These are phyloP conservation scores for Centropyge bicolor DNA, from an alignment of 2,797 vertebrate genomes.

Conservation along the genomic window DNA sequence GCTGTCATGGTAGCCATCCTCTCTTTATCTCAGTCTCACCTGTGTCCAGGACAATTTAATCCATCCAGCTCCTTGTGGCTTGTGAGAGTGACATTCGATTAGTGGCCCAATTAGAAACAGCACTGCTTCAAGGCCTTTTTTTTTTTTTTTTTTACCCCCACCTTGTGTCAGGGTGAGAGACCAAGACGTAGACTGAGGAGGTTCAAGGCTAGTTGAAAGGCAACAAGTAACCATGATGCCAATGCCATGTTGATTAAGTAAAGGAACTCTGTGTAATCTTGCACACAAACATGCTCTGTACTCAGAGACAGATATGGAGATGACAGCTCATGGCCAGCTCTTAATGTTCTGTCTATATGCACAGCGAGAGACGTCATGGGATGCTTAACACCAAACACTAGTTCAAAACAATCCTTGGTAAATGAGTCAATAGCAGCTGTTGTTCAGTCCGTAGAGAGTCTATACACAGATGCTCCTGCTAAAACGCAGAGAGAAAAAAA, in stretches of 20 bases:
- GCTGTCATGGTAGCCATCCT: slow-evolving; percentile 64
- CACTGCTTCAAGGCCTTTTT: slow-evolving; percentile 81
- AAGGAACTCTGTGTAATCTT: background rate
- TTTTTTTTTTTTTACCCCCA: slow-evolving; percentile 47
- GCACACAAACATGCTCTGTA: slow-evolving; percentile 7
- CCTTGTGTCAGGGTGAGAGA: slow-evolving; percentile 72
- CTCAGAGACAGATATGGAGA: slow-evolving; percentile 4
- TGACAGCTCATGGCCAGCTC: slow-evolving; percentile 14
- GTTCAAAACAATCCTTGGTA: slow-evolving; percentile 31
- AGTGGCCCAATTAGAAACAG: slow-evolving; percentile 89
- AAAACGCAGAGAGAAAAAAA: slow-evolving; percentile 38
- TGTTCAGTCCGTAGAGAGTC: slow-evolving; percentile 34
- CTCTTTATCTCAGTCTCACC: slow-evolving; percentile 79
- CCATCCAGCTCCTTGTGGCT: slow-evolving; percentile 81
- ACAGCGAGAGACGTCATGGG: slow-evolving; percentile 3
- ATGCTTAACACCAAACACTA: slow-evolving; percentile 18
- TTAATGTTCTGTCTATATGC: background rate
- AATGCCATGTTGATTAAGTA: slow-evolving; percentile 20
- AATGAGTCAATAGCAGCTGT: slow-evolving; percentile 53
- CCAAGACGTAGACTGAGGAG: slow-evolving; percentile 68
- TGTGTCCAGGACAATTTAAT: slow-evolving; percentile 83
- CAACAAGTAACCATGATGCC: slow-evolving; percentile 18
- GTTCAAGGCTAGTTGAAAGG: slow-evolving; percentile 71
- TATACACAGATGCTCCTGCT: slow-evolving; percentile 44
- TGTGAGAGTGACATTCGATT: slow-evolving; percentile 89